phyloP scores from a whole-genome alignment of 35 echinoderm and acorn worm species.

The Strongylocentrotus purpuratus region DNA sequence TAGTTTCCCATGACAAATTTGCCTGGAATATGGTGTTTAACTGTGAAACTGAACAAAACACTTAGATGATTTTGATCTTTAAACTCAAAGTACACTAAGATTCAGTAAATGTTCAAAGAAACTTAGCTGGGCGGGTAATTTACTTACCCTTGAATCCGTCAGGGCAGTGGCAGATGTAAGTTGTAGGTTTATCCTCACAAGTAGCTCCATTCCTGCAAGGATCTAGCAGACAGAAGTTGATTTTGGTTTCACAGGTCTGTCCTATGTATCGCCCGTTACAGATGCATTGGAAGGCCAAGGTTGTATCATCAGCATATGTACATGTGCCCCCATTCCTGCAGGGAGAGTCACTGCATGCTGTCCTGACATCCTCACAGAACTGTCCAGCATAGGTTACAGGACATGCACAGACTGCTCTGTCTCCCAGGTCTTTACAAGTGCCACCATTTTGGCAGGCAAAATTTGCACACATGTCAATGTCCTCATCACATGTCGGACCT shows the following conservation, averaged over 20 bases:
- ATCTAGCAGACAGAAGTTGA: not conserved
- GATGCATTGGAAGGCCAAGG: not conserved
- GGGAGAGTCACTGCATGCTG: not conserved
- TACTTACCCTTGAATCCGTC: not conserved
- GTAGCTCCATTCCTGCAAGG: not conserved
- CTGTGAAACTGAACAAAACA: too few relatives aligned
- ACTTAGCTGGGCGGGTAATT: too few relatives aligned
- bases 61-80: too few relatives aligned
- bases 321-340: conserved; percentile 34
- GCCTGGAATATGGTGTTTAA: too few relatives aligned
- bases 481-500: not conserved
- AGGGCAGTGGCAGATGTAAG: not conserved
- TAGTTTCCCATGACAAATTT: too few relatives aligned
- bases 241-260: not conserved
- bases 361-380: not conserved
- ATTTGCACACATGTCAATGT: conserved; percentile 32
- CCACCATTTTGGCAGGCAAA: not conserved
- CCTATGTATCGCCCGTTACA: not conserved
- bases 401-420: not conserved
- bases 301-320: too few relatives aligned
- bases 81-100: too few relatives aligned
- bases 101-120: too few relatives aligned
- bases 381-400: not conserved
- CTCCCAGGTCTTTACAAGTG: not conserved
- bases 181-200: not conserved